A percentile compares a stretch with the other conserved stretches of the same genome.
Conservation (phyloP, 2,113 vertebrate genomes). For the Osmerus mordax region DNA sequence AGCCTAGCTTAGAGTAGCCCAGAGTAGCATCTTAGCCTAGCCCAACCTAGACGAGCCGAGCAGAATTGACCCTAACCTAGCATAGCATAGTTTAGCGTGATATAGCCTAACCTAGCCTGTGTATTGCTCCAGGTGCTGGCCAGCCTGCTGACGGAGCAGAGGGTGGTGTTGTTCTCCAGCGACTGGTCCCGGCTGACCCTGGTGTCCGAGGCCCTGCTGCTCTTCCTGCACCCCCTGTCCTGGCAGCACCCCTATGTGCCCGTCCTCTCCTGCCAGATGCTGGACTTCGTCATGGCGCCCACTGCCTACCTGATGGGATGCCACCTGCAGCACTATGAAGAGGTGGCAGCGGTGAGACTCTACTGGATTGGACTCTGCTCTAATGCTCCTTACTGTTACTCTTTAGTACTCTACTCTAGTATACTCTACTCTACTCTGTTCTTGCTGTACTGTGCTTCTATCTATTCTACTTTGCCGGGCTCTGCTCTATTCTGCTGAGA, state of each 20-base stretch:
- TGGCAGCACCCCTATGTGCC: conserved; percentile 97
- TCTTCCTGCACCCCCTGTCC: conserved; percentile 85
- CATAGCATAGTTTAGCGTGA: too few relatives aligned
- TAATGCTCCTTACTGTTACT: too few relatives aligned
- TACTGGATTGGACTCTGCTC: background rate
- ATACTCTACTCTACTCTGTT: too few relatives aligned
- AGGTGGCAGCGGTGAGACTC: conserved; percentile 79
- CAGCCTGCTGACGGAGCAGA: conserved; percentile 86
- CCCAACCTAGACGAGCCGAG: too few relatives aligned
- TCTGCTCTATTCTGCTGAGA: too few relatives aligned
- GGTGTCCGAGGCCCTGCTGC: conserved; percentile 82
- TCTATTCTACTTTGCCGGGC: too few relatives aligned
- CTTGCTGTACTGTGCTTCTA: too few relatives aligned
- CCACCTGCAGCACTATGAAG: conserved; percentile 83
- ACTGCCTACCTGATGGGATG: conserved; percentile 97
- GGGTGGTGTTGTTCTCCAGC: conserved; percentile 86
- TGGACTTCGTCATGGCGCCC: conserved; percentile 97
- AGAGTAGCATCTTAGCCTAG: too few relatives aligned
- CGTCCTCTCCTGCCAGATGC: conserved; percentile 84
- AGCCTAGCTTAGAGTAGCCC: too few relatives aligned
- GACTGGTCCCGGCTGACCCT: conserved; percentile 90
- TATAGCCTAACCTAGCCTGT: background rate
- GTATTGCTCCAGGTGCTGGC: conserved; percentile 77
- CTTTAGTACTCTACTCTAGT: too few relatives aligned
- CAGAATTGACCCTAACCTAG: too few relatives aligned